Evolutionary conservation across 2,888 invertebrate species (phyloP).

Genomic region (Pammene fasciana): DNA sequence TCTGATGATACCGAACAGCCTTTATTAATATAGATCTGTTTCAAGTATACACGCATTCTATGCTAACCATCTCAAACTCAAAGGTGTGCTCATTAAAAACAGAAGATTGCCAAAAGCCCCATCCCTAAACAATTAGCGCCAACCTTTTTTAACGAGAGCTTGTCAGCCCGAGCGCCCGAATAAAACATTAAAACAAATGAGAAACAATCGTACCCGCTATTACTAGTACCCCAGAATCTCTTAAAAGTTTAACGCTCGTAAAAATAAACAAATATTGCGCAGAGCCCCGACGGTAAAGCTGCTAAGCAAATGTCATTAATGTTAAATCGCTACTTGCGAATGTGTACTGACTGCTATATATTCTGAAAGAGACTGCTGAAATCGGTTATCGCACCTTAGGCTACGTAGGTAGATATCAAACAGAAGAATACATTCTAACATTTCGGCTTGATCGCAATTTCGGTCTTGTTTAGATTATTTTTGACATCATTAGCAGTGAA

Average conservation of each 20-base stretch:
- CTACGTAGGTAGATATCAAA: too few species aligned
- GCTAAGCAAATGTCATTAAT: constrained; percentile 25
- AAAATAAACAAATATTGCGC: constrained; percentile 32
- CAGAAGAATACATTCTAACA: too few species aligned
- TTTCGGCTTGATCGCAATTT: too few species aligned
- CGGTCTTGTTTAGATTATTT: too few species aligned
- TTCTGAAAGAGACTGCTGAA: neutral
- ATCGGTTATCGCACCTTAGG: neutral
- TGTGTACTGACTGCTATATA: constrained; percentile 7
- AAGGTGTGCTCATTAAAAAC: constrained; percentile 50
- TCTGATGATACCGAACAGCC: too few species aligned
- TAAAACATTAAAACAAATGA: constrained; percentile 53
- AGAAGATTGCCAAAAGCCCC: constrained; percentile 45
- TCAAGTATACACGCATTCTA: neutral
- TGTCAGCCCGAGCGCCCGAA: constrained; percentile 42
- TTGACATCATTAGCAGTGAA: too few species aligned
- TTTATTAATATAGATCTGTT: too few species aligned
- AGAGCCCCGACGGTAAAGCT: constrained; percentile 15
- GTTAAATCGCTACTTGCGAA: constrained; percentile 16
- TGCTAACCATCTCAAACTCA: neutral
- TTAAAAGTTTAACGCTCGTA: constrained; percentile 38
- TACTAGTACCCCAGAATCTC: constrained; percentile 31
- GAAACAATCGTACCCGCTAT: constrained; percentile 47
- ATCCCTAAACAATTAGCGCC: constrained; percentile 53
- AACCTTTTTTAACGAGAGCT: constrained; percentile 52